Conservation (phyloP, 1,140 invertebrate genomes). For the Chironomus tepperi region DNA sequence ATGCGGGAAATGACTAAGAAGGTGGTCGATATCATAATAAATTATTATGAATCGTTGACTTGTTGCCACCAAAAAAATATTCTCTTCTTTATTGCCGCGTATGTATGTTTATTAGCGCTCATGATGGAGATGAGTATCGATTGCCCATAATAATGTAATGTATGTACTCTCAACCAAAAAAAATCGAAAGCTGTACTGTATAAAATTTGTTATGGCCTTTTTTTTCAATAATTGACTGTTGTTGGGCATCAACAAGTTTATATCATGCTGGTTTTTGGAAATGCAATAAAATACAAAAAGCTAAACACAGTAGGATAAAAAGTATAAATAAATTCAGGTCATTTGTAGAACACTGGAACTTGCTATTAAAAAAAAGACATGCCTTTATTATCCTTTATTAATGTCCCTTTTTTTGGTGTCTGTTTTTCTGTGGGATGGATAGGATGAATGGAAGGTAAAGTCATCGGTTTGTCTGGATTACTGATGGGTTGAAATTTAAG, state of each 20-base stretch:
- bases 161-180: background rate
- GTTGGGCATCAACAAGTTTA: background rate
- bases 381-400: background rate
- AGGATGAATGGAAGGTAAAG: no score
- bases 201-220: background rate
- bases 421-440: no score
- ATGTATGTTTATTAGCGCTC: background rate
- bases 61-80: background rate
- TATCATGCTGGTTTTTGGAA: slow-evolving; percentile 1
- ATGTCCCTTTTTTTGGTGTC: no score
- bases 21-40: background rate
- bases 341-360: background rate
- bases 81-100: background rate
- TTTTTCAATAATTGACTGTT: background rate
- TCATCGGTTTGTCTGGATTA: no score
- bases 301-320: background rate
- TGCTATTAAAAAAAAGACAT: background rate
- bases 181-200: background rate
- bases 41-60: no score
- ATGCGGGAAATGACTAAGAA: background rate
- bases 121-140: background rate
- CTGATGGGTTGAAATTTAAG: no score
- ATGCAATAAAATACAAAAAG: background rate
- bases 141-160: background rate
- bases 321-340: background rate